Conservation (phyloP, 37 sponge, comb jelly and placozoan genomes). For the Amphimedon queenslandica region DNA sequence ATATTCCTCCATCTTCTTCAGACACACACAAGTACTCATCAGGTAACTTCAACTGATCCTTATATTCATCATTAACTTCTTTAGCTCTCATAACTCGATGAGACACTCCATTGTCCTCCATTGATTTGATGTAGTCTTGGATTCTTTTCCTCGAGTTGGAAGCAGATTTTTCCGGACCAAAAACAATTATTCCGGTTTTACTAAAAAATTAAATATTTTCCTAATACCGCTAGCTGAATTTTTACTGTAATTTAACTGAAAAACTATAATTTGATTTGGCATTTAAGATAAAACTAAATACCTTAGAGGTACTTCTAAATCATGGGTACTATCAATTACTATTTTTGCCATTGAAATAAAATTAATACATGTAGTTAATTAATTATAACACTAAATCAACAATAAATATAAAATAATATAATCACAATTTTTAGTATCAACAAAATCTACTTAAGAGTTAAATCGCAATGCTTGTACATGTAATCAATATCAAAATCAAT, state of each 20-base stretch:
- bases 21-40: conserved; percentile 40
- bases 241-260: no score
- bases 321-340: no score
- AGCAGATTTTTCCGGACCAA: conserved; percentile 47
- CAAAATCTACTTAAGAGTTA: no score
- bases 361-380: no score
- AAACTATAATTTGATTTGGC: neutral
- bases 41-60: conserved; percentile 53
- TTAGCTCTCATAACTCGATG: conserved; percentile 36
- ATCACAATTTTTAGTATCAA: no score
- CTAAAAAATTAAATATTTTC: no score
- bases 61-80: conserved; percentile 44
- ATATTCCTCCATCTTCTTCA: conserved; percentile 63
- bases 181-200: conserved; percentile 46
- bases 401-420: no score
- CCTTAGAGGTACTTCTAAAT: neutral
- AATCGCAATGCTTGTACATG: no score
- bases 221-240: no score
- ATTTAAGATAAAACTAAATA: neutral
- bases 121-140: neutral
- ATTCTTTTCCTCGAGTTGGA: no score
- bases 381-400: no score
- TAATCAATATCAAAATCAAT: neutral
- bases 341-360: no score
- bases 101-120: conserved; percentile 8